Evolutionary conservation across 1,140 invertebrate species (phyloP).

Genomic region (Drosophila equinoxialis): DNA sequence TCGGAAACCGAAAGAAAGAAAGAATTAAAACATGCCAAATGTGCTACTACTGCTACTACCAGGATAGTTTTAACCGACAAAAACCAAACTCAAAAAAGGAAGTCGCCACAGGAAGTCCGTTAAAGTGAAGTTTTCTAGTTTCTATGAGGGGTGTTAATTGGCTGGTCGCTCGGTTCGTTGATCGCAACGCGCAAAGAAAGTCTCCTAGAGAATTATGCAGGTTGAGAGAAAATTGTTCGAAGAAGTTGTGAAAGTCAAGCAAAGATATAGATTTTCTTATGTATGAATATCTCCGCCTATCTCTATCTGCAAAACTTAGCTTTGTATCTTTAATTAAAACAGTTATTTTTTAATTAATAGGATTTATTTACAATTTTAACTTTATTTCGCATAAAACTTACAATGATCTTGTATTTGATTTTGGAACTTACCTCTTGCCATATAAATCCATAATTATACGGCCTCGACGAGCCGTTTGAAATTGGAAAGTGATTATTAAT

Average conservation of each 20-base stretch:
- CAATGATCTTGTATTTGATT: neutral
- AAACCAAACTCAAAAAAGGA: constrained; percentile 41
- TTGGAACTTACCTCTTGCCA: constrained; percentile 62
- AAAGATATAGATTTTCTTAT: neutral
- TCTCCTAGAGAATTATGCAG: constrained; percentile 35
- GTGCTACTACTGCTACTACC: constrained; percentile 32
- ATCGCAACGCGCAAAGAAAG: constrained; percentile 20
- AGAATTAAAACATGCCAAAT: constrained; percentile 29
- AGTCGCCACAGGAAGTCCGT: constrained; percentile 71
- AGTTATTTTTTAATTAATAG: neutral
- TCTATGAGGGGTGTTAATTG: constrained; percentile 69
- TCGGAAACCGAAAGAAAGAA: constrained; percentile 26
- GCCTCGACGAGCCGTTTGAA: constrained; percentile 62
- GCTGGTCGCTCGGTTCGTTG: constrained; percentile 7
- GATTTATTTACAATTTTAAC: neutral
- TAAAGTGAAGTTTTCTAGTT: constrained; percentile 25
- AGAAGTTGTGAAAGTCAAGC: neutral
- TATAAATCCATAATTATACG: constrained; percentile 79
- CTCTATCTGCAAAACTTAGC: neutral
- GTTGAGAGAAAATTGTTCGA: constrained; percentile 8
- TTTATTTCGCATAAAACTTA: constrained; percentile 23
- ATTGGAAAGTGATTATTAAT: constrained; percentile 13
- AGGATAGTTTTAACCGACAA: constrained; percentile 51
- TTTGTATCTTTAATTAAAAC: constrained; percentile 3
- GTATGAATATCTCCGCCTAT: neutral